Base-by-base conservation (phyloP, 2,888 invertebrate species). In the Conomelus anceps region DNA sequence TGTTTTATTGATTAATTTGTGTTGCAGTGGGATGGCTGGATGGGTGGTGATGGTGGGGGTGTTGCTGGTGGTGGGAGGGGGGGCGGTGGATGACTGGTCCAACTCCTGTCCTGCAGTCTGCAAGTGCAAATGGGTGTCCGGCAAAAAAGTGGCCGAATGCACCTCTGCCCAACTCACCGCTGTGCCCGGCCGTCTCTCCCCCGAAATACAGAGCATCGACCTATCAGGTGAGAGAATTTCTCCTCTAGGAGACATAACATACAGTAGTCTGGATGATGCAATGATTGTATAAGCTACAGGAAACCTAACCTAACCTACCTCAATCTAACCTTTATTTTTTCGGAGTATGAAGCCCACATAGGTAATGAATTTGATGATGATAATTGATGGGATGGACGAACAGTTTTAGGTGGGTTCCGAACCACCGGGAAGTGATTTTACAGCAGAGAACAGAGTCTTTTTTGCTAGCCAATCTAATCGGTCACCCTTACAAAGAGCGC, bases 81-180 rank as follows among this genome's bases (percentile, higher is more conserved):
- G 85, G n/a, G 84, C 85, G 22, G 63, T 29, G 20, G 93, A 93
- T 92, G 95, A 95, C 93, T 94, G 95, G 89, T 94, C 94, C 29
- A 94, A 95, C 92, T n/a, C n/a, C n/a, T 97, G 96, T 93, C 95
- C 95, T 13, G 93, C 94, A 91, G 94, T 94, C 89, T 98, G 98
- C 94, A 95, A 96, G 92, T 98, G 98, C 93, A 96, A 96, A 91
- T 98, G 98, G 98, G 96, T 96, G 26, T 96, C 96, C 90, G 98
- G 98, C 7, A 97, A 96, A 93, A 97, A 96, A 93, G 96, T 96
- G 23, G 98, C 97, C 0, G 96, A 97, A 91, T 98, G 98, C 93
- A 95, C 95, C 41, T 94, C 95, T 89, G 94, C 95, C 84, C 94
- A 95, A n/a, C 94, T 97, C 34, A 94, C 94, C 87, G 94, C 95